Evolutionary conservation across 2,797 vertebrate species (phyloP), one percentile per base, ranked within the genome.

Genomic region (Eptatretus atami): DNA sequence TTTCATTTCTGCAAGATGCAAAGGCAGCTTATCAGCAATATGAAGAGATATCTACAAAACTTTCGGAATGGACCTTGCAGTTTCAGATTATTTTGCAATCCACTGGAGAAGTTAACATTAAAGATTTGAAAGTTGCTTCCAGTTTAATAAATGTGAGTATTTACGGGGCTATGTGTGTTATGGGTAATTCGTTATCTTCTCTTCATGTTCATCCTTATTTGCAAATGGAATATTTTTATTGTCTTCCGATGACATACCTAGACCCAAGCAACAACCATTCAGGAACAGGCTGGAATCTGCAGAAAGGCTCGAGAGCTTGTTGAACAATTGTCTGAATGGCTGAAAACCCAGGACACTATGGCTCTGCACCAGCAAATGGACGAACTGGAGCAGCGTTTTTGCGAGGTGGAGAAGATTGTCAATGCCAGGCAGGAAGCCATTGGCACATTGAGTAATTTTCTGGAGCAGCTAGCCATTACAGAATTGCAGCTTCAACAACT

Each of bases 11-110:
- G 67, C 73, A 80, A n/a, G 72, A 74, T 3, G 77, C 82, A 63
- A 71, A 84, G 65, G 69, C 72, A n/a, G 76, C 79, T 65, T 73
- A 92, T 55, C 75, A 77, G 65, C 73, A 78, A 65, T 85, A 88
- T 71, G 81, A 88, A 71, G 76, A 84, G 67, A 69, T 77, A 11
- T 73, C 86, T 54, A 72, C 82, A 64, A 72, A 72, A 53, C 75
- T 92, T 69, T 84, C 79, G 53, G 75, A 82, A 63, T 87, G 78
- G 78, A 84, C 81, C 70, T 84, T 88, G 69, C 75, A 75, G 68
- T 83, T 92, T 67, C 77, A 85, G 66, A 75, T 74, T 65, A 75
- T 76, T 65, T 71, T 95, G 65, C 82, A 85, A 68, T 72, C 68
- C 19, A 78, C 80, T 63, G 81, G 81, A 63, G 80, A 81, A 72